These are phyloP conservation scores for Acanthurus lineatus DNA, from an alignment of 2,797 vertebrate species.

Conservation along the genomic window DNA sequence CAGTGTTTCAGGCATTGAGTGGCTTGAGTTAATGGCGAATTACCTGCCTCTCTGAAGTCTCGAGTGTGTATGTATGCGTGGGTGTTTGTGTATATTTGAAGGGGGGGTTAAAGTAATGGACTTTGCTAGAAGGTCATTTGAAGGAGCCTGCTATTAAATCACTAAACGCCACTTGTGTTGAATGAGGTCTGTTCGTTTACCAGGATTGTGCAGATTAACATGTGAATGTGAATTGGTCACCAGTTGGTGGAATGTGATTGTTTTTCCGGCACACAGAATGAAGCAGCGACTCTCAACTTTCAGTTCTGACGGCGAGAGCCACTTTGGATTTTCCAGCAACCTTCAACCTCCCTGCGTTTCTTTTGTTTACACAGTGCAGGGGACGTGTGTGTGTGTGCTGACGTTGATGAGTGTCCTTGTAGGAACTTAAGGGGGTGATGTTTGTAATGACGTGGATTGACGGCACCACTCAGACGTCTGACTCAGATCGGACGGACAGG, in stretches of 20 bases:
- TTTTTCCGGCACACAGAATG: slow-evolving; percentile 38
- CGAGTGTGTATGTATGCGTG: slow-evolving; percentile 41
- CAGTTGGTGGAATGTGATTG: slow-evolving; percentile 50
- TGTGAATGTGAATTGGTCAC: slow-evolving; percentile 58
- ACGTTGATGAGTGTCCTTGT: not conserved
- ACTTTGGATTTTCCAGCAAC: slow-evolving; percentile 13
- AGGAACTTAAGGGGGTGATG: not conserved
- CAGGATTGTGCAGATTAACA: slow-evolving; percentile 55
- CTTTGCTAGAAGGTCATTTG: slow-evolving; percentile 74
- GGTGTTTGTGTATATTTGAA: slow-evolving; percentile 35
- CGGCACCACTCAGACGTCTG: slow-evolving; percentile 36
- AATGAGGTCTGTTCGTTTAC: slow-evolving; percentile 50
- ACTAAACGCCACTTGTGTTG: slow-evolving; percentile 61
- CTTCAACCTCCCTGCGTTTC: slow-evolving; percentile 1
- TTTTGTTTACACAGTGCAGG: slow-evolving; percentile 10
- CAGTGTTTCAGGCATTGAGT: slow-evolving; percentile 75
- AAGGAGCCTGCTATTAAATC: slow-evolving; percentile 73
- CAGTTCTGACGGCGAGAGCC: not conserved
- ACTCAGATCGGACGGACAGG: slow-evolving; percentile 23
- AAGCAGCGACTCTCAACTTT: not conserved
- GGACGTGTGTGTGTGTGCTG: not conserved
- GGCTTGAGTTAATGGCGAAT: slow-evolving; percentile 78
- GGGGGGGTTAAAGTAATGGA: slow-evolving; percentile 64
- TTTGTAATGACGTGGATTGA: slow-evolving; percentile 39
- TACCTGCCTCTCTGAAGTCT: slow-evolving; percentile 69